Base-by-base conservation (phyloP, 2,113 vertebrate genomes). In the Podocnemis expansa region DNA sequence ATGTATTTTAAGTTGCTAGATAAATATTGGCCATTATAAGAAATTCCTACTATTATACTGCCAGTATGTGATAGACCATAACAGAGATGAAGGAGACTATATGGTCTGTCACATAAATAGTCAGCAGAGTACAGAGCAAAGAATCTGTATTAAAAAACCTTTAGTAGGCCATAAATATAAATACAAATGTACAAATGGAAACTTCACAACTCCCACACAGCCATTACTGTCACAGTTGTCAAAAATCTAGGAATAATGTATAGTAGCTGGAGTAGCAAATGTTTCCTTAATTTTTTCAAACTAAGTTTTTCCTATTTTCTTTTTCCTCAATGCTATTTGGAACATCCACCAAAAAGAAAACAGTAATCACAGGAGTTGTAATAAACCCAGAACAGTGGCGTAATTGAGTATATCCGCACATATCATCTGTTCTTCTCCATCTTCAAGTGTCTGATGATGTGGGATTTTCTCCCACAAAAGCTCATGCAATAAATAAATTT, bases 181-280 rank as follows among this genome's bases (percentile, higher is more conserved):
- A n/a, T n/a, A 84, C 27, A 24, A 51, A 88, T 63, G 47, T 22
- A 73, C 85, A 70, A 0, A 5, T 80, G 76, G 85, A 85, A 87
- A 90, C 67, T 87, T 85, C 67, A 27, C 78, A 94, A 55, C 47
- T 25, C 80, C 92, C 51, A 78, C 38, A 84, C 21, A 93, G 38
- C 78, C 58, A 51, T 94, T 96, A 84, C 45, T 76, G 91, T 92
- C 78, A 45, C 84, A 83, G 56, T 88, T 90, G 78, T 94, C 94
- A 96, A 83, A 95, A 91, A 25, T 54, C 16, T 73, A 79, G 78
- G 79, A 91, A 94, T 73, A 95, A 88, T 89, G 95, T 43, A 55
- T 87, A 31, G 29, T 38, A 17, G 73, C 29, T 58, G 25, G 56
- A 58, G 24, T 75, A 82, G 21, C 43, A n/a, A 8, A 14, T 21